A percentile compares a stretch with the other conserved stretches of the same genome.
These are phyloP conservation scores for Forbesichthys papilliferus DNA, from an alignment of 2,113 vertebrate species.

Conservation along the genomic window DNA sequence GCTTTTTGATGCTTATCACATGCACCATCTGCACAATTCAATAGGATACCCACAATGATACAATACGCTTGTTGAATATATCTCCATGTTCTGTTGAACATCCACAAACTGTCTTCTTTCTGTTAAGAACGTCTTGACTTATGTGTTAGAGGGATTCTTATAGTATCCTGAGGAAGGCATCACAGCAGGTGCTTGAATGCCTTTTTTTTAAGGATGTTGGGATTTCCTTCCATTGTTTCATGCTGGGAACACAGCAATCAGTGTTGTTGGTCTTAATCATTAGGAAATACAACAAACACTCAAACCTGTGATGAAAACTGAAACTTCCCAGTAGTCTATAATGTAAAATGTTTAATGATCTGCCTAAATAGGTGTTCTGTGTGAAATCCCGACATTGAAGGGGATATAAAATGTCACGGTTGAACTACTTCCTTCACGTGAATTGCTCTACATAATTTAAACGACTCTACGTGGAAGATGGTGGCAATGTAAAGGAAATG, in stretches of 20 bases:
- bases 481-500: constrained; percentile 75
- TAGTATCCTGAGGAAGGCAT: constrained; percentile 67
- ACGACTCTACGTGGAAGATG: constrained; percentile 50
- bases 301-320: constrained; percentile 57
- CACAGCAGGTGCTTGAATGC: constrained; percentile 65
- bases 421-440: constrained; percentile 60
- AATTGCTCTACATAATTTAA: constrained; percentile 69
- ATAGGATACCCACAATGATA: too few relatives aligned
- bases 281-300: constrained; percentile 72
- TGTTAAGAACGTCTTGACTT: constrained; percentile 29
- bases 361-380: constrained; percentile 38
- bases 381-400: constrained; percentile 57
- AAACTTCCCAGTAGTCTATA: constrained; percentile 26
- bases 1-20: too few relatives aligned
- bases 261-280: constrained; percentile 73
- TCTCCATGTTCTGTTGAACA: neutral
- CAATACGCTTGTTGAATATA: too few relatives aligned
- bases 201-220: constrained; percentile 71
- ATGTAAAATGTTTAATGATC: neutral
- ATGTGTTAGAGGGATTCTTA: constrained; percentile 63
- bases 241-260: constrained; percentile 69
- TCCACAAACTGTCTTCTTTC: neutral
- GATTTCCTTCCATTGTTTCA: constrained; percentile 77
- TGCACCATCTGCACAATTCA: too few relatives aligned
- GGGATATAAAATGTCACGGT: constrained; percentile 62